These are phyloP conservation scores for Eurystomus glaucurus DNA, from an alignment of 2,797 vertebrate genomes.

Conservation along the genomic window DNA sequence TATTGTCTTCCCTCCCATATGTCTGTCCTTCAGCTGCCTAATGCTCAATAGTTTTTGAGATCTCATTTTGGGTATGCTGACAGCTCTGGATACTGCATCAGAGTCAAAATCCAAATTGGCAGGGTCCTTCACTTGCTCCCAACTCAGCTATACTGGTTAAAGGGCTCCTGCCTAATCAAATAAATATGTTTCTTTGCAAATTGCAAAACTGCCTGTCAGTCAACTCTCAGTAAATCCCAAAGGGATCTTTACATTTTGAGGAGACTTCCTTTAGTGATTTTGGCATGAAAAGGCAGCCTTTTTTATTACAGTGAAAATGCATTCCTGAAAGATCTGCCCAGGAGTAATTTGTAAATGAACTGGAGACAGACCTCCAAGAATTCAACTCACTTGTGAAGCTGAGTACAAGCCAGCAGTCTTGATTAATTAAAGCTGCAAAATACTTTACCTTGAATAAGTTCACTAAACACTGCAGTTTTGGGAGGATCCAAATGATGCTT, in stretches of 20 bases:
- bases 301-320: background rate
- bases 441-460: background rate
- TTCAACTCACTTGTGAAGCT: background rate
- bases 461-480: background rate
- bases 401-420: background rate
- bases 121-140: background rate
- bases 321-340: background rate
- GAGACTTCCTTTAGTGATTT: background rate
- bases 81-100: background rate
- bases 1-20: background rate
- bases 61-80: conserved; percentile 33
- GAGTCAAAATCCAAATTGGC: conserved; percentile 30
- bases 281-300: background rate
- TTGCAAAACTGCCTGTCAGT: background rate
- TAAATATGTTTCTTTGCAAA: background rate
- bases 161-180: conserved; percentile 28
- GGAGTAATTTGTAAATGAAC: background rate
- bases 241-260: background rate
- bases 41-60: background rate
- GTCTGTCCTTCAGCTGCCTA: conserved; percentile 15
- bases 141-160: background rate
- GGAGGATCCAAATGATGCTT: background rate
- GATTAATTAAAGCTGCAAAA: background rate
- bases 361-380: background rate
- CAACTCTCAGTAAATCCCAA: background rate